phyloP scores from a whole-genome alignment of 2,113 vertebrate species.

The Pygoscelis antarcticus region DNA sequence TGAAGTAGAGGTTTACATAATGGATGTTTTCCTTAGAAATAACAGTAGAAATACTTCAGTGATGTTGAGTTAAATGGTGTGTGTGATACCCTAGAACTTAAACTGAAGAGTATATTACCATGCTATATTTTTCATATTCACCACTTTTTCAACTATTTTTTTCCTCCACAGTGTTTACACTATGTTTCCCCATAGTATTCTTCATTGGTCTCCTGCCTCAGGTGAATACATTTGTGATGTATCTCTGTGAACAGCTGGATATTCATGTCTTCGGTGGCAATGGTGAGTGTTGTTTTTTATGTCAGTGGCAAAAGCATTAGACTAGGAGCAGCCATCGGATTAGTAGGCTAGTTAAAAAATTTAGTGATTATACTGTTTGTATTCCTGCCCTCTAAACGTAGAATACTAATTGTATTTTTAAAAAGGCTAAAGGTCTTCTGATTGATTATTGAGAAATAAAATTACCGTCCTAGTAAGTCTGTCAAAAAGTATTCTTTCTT shows the following conservation, averaged over 20 bases:
- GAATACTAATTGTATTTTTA: background rate
- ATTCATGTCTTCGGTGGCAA: constrained; percentile 98
- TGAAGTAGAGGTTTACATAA: background rate
- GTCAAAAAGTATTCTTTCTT: background rate
- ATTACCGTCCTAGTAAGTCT: background rate
- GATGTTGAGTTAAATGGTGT: background rate
- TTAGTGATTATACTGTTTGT: background rate
- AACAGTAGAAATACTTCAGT: background rate
- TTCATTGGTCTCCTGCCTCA: constrained; percentile 97
- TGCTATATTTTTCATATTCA: background rate
- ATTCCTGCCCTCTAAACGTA: background rate
- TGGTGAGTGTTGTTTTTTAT: constrained; percentile 78
- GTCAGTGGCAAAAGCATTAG: background rate
- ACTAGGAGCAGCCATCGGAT: background rate
- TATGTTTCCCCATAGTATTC: constrained; percentile 97
- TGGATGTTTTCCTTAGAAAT: background rate
- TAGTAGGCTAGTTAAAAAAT: background rate
- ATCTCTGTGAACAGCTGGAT: constrained; percentile 97
- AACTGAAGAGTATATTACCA: background rate
- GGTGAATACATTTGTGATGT: constrained; percentile 99
- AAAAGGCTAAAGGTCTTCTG: background rate
- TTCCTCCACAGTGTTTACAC: constrained; percentile 85
- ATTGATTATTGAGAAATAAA: background rate
- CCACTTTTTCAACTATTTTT: background rate
- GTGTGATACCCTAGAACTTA: background rate